Evolutionary conservation across 2,113 vertebrate genomes (phyloP).

Genomic region (Pachyramphus minor): DNA sequence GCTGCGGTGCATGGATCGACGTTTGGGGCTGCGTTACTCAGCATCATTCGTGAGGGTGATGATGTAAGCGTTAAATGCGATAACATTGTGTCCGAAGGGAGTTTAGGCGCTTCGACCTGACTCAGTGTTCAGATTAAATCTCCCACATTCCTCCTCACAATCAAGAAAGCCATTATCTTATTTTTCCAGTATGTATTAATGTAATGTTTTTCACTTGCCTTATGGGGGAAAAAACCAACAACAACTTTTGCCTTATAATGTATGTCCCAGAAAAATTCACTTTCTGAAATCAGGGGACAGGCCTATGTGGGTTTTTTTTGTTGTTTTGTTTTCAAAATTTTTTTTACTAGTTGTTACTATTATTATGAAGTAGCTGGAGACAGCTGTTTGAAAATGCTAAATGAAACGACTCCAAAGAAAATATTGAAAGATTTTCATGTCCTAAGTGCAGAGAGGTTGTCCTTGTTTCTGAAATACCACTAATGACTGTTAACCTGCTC

Average conservation of each 20-base stretch:
- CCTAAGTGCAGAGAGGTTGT: not conserved
- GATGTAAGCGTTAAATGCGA: conserved; percentile 36
- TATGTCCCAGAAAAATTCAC: not conserved
- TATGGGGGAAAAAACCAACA: not conserved
- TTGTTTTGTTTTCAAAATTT: not conserved
- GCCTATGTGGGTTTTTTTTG: not conserved
- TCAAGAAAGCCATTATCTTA: conserved; percentile 47
- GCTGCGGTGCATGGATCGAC: not conserved
- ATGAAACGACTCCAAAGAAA: conserved; percentile 4
- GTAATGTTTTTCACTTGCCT: conserved; percentile 20
- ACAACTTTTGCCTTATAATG: not conserved
- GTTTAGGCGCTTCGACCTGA: conserved; percentile 22
- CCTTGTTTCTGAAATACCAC: not conserved
- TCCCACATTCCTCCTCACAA: conserved; percentile 7
- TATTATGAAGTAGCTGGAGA: conserved; percentile 29
- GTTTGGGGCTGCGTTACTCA: conserved; percentile 41
- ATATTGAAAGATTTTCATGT: not conserved
- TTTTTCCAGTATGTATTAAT: conserved; percentile 48
- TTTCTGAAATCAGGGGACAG: not conserved
- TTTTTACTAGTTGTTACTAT: not conserved
- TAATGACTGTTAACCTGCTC: not conserved
- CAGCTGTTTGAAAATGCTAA: conserved; percentile 27
- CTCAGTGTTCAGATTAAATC: conserved; percentile 24
- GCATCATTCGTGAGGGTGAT: not conserved
- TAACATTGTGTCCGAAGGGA: conserved; percentile 61